Conservation (phyloP, 2,797 vertebrate genomes). For the Orientallactaga sibirica region DNA sequence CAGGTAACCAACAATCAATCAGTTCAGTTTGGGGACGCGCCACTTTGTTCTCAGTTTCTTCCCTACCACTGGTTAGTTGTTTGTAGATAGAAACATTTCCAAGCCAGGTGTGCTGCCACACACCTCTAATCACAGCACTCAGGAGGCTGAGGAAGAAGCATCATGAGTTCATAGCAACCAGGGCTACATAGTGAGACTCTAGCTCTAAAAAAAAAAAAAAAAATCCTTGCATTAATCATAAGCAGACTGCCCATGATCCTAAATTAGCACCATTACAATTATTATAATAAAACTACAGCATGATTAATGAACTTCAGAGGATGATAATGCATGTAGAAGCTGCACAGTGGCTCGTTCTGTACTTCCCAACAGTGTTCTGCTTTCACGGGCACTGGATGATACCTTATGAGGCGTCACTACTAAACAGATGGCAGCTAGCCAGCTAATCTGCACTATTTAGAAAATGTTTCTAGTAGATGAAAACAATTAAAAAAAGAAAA, state of each 20-base stretch:
- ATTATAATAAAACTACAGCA: conserved; percentile 43
- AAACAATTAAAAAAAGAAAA: conserved; percentile 36
- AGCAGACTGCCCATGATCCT: not conserved
- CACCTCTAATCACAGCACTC: not conserved
- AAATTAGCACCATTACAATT: conserved; percentile 22
- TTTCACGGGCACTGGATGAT: not conserved
- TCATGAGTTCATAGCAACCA: not conserved
- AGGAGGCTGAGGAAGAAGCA: not conserved
- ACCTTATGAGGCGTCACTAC: not conserved
- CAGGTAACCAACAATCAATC: not conserved
- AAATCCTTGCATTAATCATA: not conserved
- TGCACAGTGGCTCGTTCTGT: conserved; percentile 10
- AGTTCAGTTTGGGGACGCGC: not conserved
- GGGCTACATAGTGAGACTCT: not conserved
- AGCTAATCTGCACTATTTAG: conserved; percentile 44
- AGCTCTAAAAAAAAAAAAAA: not conserved
- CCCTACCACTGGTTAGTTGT: not conserved
- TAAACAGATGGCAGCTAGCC: conserved; percentile 34
- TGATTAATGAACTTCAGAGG: not conserved
- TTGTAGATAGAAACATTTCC: conserved; percentile 23
- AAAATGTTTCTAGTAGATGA: conserved; percentile 58
- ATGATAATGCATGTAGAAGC: not conserved
- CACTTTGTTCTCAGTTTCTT: conserved; percentile 4
- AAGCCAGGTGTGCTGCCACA: not conserved
- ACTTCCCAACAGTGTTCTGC: not conserved